Evolutionary conservation across 2,113 vertebrate genomes (phyloP).

Genomic region (Mystacornis crossleyi): DNA sequence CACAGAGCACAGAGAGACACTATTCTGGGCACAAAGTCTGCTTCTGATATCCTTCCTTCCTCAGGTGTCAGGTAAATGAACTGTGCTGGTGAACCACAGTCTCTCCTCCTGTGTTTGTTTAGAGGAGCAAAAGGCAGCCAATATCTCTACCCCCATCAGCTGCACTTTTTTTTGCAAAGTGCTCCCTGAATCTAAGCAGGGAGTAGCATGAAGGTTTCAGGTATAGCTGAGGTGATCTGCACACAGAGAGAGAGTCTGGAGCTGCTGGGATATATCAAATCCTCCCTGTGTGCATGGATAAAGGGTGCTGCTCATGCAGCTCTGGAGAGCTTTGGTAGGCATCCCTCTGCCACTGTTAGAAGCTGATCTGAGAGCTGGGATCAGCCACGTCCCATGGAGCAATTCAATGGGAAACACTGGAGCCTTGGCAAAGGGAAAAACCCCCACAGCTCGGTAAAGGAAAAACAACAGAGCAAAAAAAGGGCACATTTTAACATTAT

Average conservation of each 20-base stretch:
- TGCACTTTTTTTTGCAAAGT: background rate
- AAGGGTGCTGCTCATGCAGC: background rate
- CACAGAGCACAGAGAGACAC: background rate
- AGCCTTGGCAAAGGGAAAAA: background rate
- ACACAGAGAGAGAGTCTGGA: background rate
- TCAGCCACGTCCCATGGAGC: background rate
- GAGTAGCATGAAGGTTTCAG: background rate
- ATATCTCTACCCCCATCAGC: background rate
- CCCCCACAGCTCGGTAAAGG: background rate
- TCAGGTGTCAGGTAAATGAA: background rate
- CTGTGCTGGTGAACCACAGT: background rate
- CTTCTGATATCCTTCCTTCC: background rate
- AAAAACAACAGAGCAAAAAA: background rate
- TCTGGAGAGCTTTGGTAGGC: background rate
- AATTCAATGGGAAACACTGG: background rate
- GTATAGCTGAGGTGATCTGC: background rate
- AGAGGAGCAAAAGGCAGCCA: background rate
- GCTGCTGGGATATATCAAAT: background rate
- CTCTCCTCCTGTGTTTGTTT: background rate
- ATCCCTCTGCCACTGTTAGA: background rate
- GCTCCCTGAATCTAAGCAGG: background rate
- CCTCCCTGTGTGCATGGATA: background rate
- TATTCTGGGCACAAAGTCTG: conserved; percentile 5
- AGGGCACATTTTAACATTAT: background rate
- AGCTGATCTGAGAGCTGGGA: background rate